Base-by-base conservation (phyloP, 2,797 vertebrate species). In the Poecile montanus region DNA sequence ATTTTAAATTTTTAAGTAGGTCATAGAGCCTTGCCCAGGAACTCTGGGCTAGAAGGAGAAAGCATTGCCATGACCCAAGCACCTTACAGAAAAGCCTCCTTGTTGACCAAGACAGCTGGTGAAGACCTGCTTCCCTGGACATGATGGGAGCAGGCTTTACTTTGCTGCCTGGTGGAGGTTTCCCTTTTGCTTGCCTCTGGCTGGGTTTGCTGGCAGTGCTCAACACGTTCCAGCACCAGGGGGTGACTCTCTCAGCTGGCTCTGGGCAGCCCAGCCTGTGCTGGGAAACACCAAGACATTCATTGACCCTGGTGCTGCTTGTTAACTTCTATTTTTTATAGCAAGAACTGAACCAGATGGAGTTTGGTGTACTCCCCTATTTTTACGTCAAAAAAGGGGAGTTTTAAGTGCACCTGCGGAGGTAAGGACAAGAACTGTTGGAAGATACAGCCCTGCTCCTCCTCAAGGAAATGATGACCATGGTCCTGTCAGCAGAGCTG, bases 81-180 rank as follows among this genome's bases (percentile, higher is more conserved):
- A 54, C 2, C 11, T 44, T 27, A 22, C 10, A 14, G 30, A 51
- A 82, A 76, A 65, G 2, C 9, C 21, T 62, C 20, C 26, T 16
- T 25, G 15, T 25, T 76, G 60, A 38, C 50, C 60, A 68, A 42
- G 38, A 13, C 0, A 8, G 22, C 4, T 26, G 34, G 7, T 48
- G 50, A 40, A 72, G 19, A 57, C 8, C 26, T 53, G 34, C 25
- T 70, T n/a, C 25, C 27, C 56, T 3, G 6, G 29, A 21, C 0
- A 0, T 2, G 19, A 19, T 1, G 10, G 50, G 22, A 85, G 21
- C 9, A 26, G 34, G 23, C 15, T 85, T 30, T 72, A 26, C 34
- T 85, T 57, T 9, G 13, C 32, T 4, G 2, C 10, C 11, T 0
- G 0, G 2, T 2, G 1, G 29, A 65, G 32, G 16, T 10, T 88